Conservation (phyloP, 2,113 vertebrate genomes). For the Psilopsiagon aymara region DNA sequence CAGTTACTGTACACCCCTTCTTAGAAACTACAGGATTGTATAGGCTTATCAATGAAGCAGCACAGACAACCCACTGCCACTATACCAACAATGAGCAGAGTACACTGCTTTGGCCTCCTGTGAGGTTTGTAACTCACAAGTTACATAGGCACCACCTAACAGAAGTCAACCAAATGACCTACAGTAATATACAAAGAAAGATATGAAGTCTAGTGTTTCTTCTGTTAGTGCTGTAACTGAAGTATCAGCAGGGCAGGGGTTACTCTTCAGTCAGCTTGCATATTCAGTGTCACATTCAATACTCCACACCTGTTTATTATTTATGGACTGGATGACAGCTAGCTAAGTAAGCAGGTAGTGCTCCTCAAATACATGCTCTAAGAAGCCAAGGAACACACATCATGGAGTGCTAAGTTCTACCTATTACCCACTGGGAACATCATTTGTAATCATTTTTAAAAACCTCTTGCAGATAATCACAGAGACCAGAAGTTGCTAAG, state of each 20-base stretch:
- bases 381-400: background rate
- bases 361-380: accelerated
- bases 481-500: background rate
- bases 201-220: background rate
- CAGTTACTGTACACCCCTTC: background rate
- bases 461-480: background rate
- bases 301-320: background rate
- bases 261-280: background rate
- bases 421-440: background rate
- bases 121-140: background rate
- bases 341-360: background rate
- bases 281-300: background rate
- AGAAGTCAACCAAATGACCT: background rate
- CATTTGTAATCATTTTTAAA: background rate
- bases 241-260: background rate
- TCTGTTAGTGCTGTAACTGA: background rate
- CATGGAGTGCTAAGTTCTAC: background rate
- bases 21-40: background rate
- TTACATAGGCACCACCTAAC: background rate
- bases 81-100: background rate
- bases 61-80: background rate
- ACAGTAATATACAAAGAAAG: background rate
- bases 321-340: background rate
- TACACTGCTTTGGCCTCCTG: background rate
- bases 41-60: background rate